A percentile compares a stretch with the other conserved stretches of the same genome.
These are phyloP conservation scores for Germaria angustata DNA, from an alignment of 2,888 invertebrate species.

Conservation along the genomic window DNA sequence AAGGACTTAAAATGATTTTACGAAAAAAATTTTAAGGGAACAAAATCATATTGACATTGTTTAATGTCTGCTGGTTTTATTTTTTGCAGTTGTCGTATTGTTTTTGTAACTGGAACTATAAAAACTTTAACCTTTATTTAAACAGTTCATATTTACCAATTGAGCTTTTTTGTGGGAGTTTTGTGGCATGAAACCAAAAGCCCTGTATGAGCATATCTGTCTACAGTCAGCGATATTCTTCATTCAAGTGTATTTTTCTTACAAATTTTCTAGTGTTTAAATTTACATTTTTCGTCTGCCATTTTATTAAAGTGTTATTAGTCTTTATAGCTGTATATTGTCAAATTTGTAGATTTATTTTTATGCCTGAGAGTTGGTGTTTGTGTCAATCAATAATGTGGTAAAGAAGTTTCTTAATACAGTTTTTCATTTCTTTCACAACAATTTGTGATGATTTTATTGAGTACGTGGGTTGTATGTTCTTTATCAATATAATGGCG, in stretches of 20 bases:
- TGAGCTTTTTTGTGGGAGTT: conserved; percentile 50
- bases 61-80: conserved; percentile 23
- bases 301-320: conserved; percentile 38
- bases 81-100: background rate
- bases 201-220: background rate
- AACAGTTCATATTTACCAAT: conserved; percentile 21
- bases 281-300: background rate
- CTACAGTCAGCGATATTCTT: conserved; percentile 40
- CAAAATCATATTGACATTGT: conserved; percentile 41
- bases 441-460: conserved; percentile 46
- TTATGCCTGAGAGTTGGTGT: conserved; percentile 46
- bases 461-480: conserved; percentile 34
- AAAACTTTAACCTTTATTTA: conserved; percentile 1
- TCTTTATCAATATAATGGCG: conserved; percentile 10
- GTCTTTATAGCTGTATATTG: conserved; percentile 13
- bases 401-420: conserved; percentile 13
- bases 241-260: conserved; percentile 30
- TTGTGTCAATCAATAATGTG: conserved; percentile 49
- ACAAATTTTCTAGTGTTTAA: conserved; percentile 22
- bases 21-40: background rate
- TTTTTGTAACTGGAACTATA: background rate
- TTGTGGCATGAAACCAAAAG: conserved; percentile 13
- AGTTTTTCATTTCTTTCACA: background rate
- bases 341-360: conserved; percentile 34
- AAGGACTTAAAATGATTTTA: conserved; percentile 38